Conservation (phyloP, 23 tunicate species). For the Corella eumyota region DNA sequence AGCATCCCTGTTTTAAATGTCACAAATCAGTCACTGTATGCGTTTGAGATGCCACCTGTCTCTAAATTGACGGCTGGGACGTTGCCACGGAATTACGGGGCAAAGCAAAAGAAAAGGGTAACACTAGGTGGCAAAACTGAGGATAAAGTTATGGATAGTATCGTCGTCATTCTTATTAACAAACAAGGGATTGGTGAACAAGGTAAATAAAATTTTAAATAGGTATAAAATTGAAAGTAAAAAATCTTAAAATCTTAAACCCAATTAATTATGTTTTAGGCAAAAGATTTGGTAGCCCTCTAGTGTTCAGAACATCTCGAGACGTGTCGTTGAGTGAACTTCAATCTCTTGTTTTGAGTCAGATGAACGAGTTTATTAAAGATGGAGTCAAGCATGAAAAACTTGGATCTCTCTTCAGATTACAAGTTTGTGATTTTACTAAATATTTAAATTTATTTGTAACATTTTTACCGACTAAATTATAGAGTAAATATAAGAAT, state of each 20-base stretch:
- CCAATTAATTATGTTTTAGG: slow-evolving; percentile 9
- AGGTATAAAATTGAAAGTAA: background rate
- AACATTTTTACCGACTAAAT: too few relatives aligned
- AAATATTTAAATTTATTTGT: background rate
- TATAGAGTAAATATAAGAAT: too few relatives aligned
- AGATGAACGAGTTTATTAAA: slow-evolving; percentile 36
- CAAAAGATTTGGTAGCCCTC: slow-evolving; percentile 56
- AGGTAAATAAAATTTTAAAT: slow-evolving; percentile 17
- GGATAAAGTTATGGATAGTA: slow-evolving; percentile 29
- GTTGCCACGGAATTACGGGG: slow-evolving; percentile 79
- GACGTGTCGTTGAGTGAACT: slow-evolving; percentile 35
- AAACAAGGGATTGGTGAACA: slow-evolving; percentile 42
- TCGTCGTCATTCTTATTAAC: slow-evolving; percentile 49
- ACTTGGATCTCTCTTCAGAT: slow-evolving; percentile 23
- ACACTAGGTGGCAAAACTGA: slow-evolving; percentile 20
- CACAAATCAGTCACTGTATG: slow-evolving; percentile 34
- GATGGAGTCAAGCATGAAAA: slow-evolving; percentile 57
- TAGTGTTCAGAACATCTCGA: slow-evolving; percentile 48
- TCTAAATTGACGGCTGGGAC: slow-evolving; percentile 86
- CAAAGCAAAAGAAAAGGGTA: slow-evolving; percentile 47
- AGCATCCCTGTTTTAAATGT: slow-evolving; percentile 23
- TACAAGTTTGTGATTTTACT: slow-evolving; percentile 18
- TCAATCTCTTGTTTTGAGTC: slow-evolving; percentile 25
- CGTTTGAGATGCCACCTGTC: slow-evolving; percentile 77
- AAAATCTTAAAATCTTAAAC: background rate